These are phyloP conservation scores for Bothrops jararaca DNA, from an alignment of 2,113 vertebrate genomes.

Conservation along the genomic window DNA sequence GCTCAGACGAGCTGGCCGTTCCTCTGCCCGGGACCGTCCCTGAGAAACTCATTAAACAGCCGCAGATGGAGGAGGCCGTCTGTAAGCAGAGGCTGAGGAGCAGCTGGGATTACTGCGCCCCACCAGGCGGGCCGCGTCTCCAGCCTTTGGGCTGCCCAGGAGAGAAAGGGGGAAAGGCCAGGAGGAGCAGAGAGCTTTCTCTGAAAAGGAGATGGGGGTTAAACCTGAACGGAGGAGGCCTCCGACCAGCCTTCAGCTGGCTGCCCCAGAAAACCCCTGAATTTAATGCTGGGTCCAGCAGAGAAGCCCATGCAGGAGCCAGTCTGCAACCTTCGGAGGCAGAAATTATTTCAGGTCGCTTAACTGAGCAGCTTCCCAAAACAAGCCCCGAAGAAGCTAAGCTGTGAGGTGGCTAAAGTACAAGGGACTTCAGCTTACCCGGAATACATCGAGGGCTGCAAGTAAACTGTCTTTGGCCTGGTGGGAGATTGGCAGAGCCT, in stretches of 20 bases:
- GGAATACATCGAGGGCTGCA: neutral
- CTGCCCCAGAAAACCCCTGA: neutral
- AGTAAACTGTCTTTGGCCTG: no score
- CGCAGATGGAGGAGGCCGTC: neutral
- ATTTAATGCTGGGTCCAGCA: neutral
- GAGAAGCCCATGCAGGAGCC: neutral
- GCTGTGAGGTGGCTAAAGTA: neutral
- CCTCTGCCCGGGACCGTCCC: neutral
- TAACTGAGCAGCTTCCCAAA: neutral
- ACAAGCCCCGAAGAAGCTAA: neutral
- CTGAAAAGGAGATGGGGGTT: neutral
- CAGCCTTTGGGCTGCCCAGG: neutral
- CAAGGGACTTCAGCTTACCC: neutral
- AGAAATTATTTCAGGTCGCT: neutral
- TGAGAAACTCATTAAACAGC: neutral
- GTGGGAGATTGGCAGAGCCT: neutral
- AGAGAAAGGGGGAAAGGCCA: neutral
- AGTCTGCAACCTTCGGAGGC: neutral
- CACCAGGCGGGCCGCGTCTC: neutral
- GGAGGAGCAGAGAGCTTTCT: neutral
- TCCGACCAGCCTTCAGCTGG: neutral
- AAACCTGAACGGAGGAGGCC: neutral
- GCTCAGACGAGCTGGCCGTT: neutral
- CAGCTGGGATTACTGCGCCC: neutral
- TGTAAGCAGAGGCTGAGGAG: neutral